Conservation (phyloP, 1,140 invertebrate genomes). For the Drosophila kepulauana region DNA sequence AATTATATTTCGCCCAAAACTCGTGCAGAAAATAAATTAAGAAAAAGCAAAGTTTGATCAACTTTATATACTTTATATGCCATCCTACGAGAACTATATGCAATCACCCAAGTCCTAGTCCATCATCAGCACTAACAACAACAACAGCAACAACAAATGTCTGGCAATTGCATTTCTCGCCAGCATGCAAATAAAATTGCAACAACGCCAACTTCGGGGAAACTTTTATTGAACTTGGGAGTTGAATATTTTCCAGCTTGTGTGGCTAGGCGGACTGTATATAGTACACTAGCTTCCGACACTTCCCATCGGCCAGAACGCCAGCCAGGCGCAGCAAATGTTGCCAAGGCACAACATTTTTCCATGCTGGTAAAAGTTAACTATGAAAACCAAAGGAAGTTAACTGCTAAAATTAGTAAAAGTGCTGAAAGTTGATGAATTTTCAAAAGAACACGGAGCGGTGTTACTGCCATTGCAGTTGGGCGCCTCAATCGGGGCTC, state of each 20-base stretch:
- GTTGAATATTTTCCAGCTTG: constrained; percentile 49
- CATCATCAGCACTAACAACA: constrained; percentile 37
- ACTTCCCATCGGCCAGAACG: background rate
- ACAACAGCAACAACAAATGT: constrained; percentile 40
- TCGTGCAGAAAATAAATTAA: constrained; percentile 83
- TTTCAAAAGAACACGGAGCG: constrained; percentile 58
- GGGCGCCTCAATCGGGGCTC: constrained; percentile 13
- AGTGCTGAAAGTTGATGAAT: constrained; percentile 83
- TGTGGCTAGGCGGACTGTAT: constrained; percentile 9
- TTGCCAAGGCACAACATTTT: constrained; percentile 79
- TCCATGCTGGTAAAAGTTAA: constrained; percentile 83
- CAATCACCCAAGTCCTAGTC: constrained; percentile 33
- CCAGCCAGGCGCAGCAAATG: constrained; percentile 42
- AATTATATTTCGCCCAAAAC: constrained; percentile 73
- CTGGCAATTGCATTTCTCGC: constrained; percentile 75
- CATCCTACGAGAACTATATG: constrained; percentile 10
- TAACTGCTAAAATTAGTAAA: constrained; percentile 84
- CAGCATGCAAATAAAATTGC: constrained; percentile 80
- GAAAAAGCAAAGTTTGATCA: constrained; percentile 71
- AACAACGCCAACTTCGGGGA: constrained; percentile 60
- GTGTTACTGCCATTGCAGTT: background rate
- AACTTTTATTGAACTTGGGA: constrained; percentile 84
- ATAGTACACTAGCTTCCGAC: background rate
- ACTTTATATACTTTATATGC: constrained; percentile 26
- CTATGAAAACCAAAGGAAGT: constrained; percentile 84